phyloP scores from a whole-genome alignment of 2,888 invertebrate genomes.

The Leptopilina syphax region DNA sequence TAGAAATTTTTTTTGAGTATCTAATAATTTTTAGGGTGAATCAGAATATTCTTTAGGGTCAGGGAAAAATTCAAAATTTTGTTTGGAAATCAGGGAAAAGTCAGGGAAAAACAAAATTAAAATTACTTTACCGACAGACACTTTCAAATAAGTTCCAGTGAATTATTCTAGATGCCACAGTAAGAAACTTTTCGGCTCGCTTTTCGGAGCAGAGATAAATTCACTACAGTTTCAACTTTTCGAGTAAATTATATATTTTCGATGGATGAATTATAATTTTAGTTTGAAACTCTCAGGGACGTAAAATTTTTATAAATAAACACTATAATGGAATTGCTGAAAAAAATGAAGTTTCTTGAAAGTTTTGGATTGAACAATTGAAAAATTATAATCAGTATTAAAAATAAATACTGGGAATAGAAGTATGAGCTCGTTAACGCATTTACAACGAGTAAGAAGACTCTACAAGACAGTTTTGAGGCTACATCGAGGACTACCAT shows the following conservation, averaged over 20 bases:
- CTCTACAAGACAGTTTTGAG: slow-evolving; percentile 89
- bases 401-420: background rate
- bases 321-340: background rate
- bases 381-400: background rate
- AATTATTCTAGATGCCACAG: background rate
- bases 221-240: too few relatives aligned
- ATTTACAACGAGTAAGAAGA: slow-evolving; percentile 82
- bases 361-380: background rate
- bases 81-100: too few relatives aligned
- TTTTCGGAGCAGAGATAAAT: background rate
- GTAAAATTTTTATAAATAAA: too few relatives aligned
- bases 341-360: background rate
- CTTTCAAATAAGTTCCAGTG: background rate
- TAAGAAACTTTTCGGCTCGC: background rate
- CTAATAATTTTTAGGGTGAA: too few relatives aligned
- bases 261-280: background rate
- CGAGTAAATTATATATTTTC: too few relatives aligned
- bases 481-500: slow-evolving; percentile 87
- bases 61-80: too few relatives aligned
- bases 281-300: too few relatives aligned
- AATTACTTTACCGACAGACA: background rate
- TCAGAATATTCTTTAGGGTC: too few relatives aligned
- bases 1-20: too few relatives aligned
- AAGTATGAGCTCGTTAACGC: slow-evolving; percentile 73
- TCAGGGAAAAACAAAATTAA: too few relatives aligned